Base-by-base conservation (phyloP, 2,888 invertebrate genomes). In the Drosophila longiperda region DNA sequence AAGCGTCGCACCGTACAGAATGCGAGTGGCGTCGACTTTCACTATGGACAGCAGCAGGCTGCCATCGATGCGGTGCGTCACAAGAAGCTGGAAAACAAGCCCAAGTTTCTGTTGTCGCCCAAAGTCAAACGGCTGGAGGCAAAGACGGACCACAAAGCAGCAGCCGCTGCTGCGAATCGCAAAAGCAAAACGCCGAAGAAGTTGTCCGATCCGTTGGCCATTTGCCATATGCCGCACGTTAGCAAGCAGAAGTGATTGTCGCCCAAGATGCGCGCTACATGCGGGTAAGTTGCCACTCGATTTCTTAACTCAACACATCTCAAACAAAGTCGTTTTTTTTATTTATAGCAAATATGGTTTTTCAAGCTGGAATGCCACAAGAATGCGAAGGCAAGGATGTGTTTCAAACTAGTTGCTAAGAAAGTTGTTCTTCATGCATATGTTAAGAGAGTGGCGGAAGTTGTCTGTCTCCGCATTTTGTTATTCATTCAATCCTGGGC, bases 11-110 rank as follows among this genome's bases (percentile, higher is more conserved):
- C 88, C 38, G 92, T 92, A 0, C 91, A 92, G 55, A 92, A 91
- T 68, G 92, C 91, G 23, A 92, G 92, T 32, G 91, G 88, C 26
- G 86, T 89, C n/a, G 93, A 92, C 70, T 93, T 90, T 68, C 93
- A 93, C 66, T 93, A 93, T 77, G 93, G 93, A 17, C 91, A 90
- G 38, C 87, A 87, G 59, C 9, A 84, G 54, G 54, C 70, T 17
- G 71, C 69, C 54, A 63, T 92, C 73, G 93, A 92, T 57, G 61
- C 70, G 33, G 90, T 90, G 55, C 83, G 87, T 57, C 76, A 82
- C 34, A 92, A 90, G 66, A 92, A 92, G 60, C 87, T 84, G 15
- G 92, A 92, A 68, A 87, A 90, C 20, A 87, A 83, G 36, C 78
- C 81, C 11, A 84, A 86, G 55, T 91, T 92, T 61, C 80, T 92